phyloP scores from a whole-genome alignment of 2,797 vertebrate genomes.

The Halcyon leucocephala region DNA sequence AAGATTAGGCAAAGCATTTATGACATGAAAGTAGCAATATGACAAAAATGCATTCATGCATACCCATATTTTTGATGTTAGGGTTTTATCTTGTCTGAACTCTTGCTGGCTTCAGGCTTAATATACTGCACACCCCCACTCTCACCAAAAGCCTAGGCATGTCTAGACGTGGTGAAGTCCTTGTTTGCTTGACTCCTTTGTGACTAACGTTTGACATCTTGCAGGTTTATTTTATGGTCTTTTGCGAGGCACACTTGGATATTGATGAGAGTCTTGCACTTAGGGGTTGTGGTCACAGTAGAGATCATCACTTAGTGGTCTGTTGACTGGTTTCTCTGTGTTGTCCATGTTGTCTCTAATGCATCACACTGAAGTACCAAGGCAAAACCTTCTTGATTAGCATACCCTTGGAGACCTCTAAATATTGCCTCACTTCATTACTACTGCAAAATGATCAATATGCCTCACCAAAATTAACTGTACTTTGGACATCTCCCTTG shows the following conservation, averaged over 20 bases:
- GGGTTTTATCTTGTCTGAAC: conserved; percentile 17
- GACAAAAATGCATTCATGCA: neutral
- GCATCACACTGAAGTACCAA: neutral
- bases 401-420: conserved; percentile 49
- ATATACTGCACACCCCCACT: neutral
- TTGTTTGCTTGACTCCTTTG: neutral
- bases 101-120: neutral
- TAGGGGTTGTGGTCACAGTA: neutral
- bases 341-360: neutral
- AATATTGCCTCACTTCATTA: conserved; percentile 65
- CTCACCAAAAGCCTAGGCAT: neutral
- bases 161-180: neutral
- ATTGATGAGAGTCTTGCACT: neutral
- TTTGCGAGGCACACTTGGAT: neutral
- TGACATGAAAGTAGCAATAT: neutral
- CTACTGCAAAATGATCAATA: conserved; percentile 68
- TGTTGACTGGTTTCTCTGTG: neutral
- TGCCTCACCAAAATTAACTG: conserved; percentile 62
- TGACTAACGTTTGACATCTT: neutral
- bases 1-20: neutral
- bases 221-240: neutral
- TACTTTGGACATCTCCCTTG: conserved; percentile 47
- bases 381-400: conserved; percentile 20
- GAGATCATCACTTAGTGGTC: neutral
- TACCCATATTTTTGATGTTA: neutral